Evolutionary conservation across 2,113 vertebrate species (phyloP), one percentile per base, ranked within the genome.

Genomic region (Perca flavescens): DNA sequence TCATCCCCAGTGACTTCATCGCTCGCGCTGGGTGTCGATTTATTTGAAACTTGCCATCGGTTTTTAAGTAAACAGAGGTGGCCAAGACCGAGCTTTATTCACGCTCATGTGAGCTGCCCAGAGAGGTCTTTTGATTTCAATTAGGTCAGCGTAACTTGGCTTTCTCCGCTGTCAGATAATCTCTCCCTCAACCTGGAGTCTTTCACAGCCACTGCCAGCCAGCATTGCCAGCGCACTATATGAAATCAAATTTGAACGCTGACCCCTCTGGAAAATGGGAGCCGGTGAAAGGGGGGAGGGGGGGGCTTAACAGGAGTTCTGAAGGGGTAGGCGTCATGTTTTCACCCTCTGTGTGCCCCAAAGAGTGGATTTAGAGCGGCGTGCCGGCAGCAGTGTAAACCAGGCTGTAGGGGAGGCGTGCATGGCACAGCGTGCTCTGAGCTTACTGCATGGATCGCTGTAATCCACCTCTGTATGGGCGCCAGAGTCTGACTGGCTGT

Each of bases 51-150:
- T 68, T 94, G 73, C 65, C 77, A 63, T 82, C 1, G 11, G 13
- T 90, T 94, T 91, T 95, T 94, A 94, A 95, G 92, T 94, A 94
- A 92, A 95, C 94, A 91, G 90, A 95, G 89, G 92, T 94, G 92
- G 93, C 90, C 82, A 77, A 90, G 86, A 82, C 75, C 57, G 71
- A 86, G 81, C 91, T 91, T 94, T 95, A 94, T 89, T 93, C 86
- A 87, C 89, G 85, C 85, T 93, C 92, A 43, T 74, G 84, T 60
- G 60, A 95, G 91, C 93, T 80, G 77, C 94, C 94, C 93, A 95
- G 91, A 96, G 94, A 96, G 92, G 82, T 89, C 87, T 90, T 94
- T 96, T 97, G 95, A 92, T 95, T 96, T 95, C 95, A 96, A 95
- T 97, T 94, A 96, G 95, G 94, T 92, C 87, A 94, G 86, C 31